Base-by-base conservation (phyloP, 1,140 invertebrate species). In the Oryctes rhinoceros region DNA sequence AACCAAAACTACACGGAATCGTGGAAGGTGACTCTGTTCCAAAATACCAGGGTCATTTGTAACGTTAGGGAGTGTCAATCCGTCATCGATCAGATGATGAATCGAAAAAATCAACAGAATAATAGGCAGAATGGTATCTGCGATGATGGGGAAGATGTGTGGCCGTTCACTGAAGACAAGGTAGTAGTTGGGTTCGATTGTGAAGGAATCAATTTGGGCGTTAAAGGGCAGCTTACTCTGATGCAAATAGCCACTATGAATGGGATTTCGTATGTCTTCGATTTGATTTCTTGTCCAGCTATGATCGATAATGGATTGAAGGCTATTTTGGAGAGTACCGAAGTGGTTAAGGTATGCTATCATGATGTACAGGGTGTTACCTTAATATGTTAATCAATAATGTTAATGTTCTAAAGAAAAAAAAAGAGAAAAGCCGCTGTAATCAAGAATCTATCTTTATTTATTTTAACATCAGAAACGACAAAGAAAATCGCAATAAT, bases 171-270 rank as follows among this genome's bases (percentile, higher is more conserved):
- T 84, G 85, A 30, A 88, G 90, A 90, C 74, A 89, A 89, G 80
- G 87, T 91, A 47, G 91, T 94, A 49, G 88, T 98, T 37, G 94
- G 94, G 0, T 92, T 97, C 82, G 96, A 98, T 87, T 96, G 94
- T 83, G 96, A 98, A 89, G 96, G 96, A 20, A 94, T 98, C 7
- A 98, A 97, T 89, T 88, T 97, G 47, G 96, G 96, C 1, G 87
- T 92, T 0, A 96, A 95, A 85, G 96, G 95, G 15, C 93, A 93
- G 83, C 89, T 98, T 35, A 98, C 96, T 0, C 87, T 98, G 30
- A 90, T 98, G 83, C 96, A 98, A 88, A 92, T 98, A 81, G 95
- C 94, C 13, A 95, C 94, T 0, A 91, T 92, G 83, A 90, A 91
- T 65, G 95, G 95, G 20, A 92, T 93, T 85, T 92, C 93, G 0